Conservation (phyloP, 2,113 vertebrate species). For the Rhinoptilus africanus region DNA sequence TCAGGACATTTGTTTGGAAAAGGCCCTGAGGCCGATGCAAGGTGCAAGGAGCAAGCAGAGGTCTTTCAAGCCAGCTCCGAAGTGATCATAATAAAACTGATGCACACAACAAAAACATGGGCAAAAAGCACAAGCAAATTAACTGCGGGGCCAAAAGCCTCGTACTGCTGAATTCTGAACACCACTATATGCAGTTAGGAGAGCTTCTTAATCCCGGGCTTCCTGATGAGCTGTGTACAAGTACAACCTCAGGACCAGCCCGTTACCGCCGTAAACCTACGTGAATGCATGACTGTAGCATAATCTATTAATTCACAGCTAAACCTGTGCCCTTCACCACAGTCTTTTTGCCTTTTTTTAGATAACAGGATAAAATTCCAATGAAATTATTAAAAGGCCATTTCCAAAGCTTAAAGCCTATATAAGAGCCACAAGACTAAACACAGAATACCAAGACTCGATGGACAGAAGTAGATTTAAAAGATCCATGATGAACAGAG, state of each 20-base stretch:
- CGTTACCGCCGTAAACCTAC: background rate
- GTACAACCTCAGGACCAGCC: background rate
- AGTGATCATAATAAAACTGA: constrained; percentile 52
- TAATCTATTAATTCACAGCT: background rate
- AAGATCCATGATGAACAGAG: background rate
- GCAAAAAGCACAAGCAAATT: background rate
- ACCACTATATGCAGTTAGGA: background rate
- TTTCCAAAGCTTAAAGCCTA: background rate
- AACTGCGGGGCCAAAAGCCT: background rate
- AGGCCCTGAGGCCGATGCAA: constrained; percentile 28
- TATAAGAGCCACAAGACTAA: background rate
- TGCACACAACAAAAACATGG: background rate
- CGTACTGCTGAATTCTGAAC: background rate
- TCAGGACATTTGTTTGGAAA: background rate
- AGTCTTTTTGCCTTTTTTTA: background rate
- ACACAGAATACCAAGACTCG: background rate
- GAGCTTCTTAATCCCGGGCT: background rate
- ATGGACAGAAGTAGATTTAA: too few relatives aligned
- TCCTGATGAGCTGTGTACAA: background rate
- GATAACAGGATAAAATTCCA: background rate
- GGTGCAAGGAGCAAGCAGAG: constrained; percentile 63
- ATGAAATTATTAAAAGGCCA: background rate
- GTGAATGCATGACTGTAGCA: fast-evolving
- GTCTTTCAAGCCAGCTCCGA: constrained; percentile 35
- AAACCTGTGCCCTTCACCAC: background rate